phyloP scores from a whole-genome alignment of 2,113 vertebrate genomes.

The Ailuropoda melanoleuca region DNA sequence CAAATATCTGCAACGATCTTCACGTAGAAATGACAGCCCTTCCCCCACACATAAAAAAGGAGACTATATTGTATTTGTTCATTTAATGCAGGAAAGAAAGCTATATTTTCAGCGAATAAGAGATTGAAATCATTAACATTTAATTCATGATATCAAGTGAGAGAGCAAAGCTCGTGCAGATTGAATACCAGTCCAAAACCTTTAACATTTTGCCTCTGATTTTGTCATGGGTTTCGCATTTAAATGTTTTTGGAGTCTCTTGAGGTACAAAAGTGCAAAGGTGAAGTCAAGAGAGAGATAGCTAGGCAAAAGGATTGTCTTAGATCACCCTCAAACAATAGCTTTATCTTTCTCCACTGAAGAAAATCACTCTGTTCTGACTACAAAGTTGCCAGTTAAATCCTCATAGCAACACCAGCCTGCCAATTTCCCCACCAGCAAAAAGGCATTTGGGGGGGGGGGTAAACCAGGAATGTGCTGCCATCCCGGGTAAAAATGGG shows the following conservation, averaged over 20 bases:
- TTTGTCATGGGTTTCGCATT: slow-evolving; percentile 8
- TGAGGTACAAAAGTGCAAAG: not conserved
- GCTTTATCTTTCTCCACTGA: slow-evolving; percentile 42
- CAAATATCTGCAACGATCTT: slow-evolving; percentile 63
- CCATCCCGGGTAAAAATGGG: not conserved
- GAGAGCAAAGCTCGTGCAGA: not conserved
- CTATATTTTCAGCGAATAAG: slow-evolving; percentile 50
- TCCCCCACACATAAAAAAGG: not conserved
- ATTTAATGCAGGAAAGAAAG: slow-evolving; percentile 70
- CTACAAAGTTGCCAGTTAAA: not conserved
- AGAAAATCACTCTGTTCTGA: slow-evolving; percentile 24
- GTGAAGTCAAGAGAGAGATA: not conserved
- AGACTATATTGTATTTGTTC: slow-evolving; percentile 68
- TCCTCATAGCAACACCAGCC: slow-evolving; percentile 18
- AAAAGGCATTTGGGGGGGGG: not conserved
- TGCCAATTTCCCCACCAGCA: not conserved
- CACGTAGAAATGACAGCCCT: slow-evolving; percentile 50
- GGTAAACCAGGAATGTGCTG: not conserved
- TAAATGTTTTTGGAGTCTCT: slow-evolving; percentile 38
- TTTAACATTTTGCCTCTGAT: slow-evolving; percentile 33
- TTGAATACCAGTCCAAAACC: slow-evolving; percentile 48
- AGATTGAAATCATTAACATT: slow-evolving; percentile 65
- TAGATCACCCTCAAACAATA: slow-evolving; percentile 17
- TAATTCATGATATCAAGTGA: slow-evolving; percentile 25
- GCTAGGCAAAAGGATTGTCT: not conserved